phyloP scores from a whole-genome alignment of 2,113 vertebrate genomes.

The Aegotheles bennettii region DNA sequence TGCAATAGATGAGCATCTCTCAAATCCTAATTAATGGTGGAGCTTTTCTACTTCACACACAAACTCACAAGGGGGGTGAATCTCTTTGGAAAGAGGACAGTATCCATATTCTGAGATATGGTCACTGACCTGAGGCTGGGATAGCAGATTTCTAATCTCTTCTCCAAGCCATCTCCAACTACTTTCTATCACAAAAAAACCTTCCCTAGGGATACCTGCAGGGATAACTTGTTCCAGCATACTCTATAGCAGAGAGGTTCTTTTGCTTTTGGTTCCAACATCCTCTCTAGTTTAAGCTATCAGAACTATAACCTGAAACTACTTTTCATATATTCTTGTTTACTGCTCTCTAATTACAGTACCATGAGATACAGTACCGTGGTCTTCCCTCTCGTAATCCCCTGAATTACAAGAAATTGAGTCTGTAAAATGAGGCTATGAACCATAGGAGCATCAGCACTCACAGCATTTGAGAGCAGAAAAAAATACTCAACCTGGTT shows the following conservation, averaged over 20 bases:
- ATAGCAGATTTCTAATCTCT: not conserved
- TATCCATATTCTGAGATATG: not conserved
- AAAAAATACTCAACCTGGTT: not conserved
- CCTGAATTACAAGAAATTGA: not conserved
- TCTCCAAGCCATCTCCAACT: not conserved
- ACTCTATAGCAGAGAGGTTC: not conserved
- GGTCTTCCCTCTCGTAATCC: not conserved
- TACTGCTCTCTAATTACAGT: not conserved
- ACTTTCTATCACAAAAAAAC: not conserved
- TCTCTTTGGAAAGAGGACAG: not conserved
- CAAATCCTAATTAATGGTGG: no score
- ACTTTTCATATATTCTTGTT: not conserved
- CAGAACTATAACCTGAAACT: not conserved
- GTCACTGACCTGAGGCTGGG: not conserved
- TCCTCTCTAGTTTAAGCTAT: not conserved
- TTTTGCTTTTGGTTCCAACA: not conserved
- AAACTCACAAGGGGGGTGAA: not conserved
- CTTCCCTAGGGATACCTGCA: not conserved
- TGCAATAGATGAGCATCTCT: not conserved
- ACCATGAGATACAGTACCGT: not conserved
- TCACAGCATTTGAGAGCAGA: not conserved
- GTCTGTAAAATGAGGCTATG: not conserved
- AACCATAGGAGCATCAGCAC: not conserved
- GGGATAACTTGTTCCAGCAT: not conserved
- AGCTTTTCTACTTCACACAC: not conserved